A percentile compares a stretch with the other conserved stretches of the same genome.
These are phyloP conservation scores for Lepisosteus osseus DNA, from an alignment of 2,113 vertebrate genomes.

Conservation along the genomic window DNA sequence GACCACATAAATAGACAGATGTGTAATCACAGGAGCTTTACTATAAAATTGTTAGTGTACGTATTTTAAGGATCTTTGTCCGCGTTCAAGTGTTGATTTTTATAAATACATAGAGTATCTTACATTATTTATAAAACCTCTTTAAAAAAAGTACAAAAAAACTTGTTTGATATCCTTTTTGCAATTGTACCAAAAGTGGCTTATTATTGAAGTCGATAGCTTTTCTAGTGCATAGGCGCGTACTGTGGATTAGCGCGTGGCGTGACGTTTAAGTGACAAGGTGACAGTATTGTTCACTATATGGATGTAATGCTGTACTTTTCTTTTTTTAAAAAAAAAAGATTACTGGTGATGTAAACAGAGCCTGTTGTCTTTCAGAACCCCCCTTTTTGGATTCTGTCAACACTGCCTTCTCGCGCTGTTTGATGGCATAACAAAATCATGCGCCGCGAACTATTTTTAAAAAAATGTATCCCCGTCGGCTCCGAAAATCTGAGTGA, in stretches of 20 bases:
- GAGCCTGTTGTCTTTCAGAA: background rate
- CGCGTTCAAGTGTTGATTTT: slow-evolving; percentile 81
- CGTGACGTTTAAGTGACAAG: slow-evolving; percentile 74
- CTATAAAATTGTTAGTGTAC: slow-evolving; percentile 84
- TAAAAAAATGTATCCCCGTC: too few species aligned
- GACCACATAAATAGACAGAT: slow-evolving; percentile 67
- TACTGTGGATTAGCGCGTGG: slow-evolving; percentile 69
- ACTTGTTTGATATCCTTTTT: slow-evolving; percentile 89
- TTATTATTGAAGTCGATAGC: slow-evolving; percentile 87
- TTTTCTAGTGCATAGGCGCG: slow-evolving; percentile 76
- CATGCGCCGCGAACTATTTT: too few species aligned
- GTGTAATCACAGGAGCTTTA: slow-evolving; percentile 83
- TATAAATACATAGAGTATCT: slow-evolving; percentile 83
- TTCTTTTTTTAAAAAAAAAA: slow-evolving; percentile 58
- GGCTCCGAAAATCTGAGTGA: too few species aligned
- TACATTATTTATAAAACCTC: slow-evolving; percentile 89
- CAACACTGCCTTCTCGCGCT: background rate
- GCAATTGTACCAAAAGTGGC: slow-evolving; percentile 99
- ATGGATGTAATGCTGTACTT: slow-evolving; percentile 75
- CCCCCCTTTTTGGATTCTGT: background rate
- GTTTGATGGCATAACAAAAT: background rate
- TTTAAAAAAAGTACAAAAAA: slow-evolving; percentile 65
- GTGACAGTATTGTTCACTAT: slow-evolving; percentile 74
- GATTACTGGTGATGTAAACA: slow-evolving; percentile 68
- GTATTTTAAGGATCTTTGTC: slow-evolving; percentile 82